Base-by-base conservation (phyloP, 2,888 invertebrate species). In the Apodemia mormo region DNA sequence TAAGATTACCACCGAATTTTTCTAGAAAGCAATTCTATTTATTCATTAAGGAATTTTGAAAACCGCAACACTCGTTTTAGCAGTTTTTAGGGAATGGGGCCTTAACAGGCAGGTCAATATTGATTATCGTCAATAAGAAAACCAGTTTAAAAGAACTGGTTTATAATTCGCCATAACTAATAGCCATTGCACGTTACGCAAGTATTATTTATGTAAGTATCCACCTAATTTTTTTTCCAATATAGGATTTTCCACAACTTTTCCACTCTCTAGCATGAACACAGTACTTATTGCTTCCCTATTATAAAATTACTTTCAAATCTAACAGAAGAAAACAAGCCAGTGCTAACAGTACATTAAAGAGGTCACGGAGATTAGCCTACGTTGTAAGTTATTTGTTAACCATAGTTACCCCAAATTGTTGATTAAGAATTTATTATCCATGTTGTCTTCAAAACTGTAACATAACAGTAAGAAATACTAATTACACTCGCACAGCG, bases 401-500 rank as follows among this genome's bases (percentile, higher is more conserved):
- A 66, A 67, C 64, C 65, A 68, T 40, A 75, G 82, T 86, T 85
- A 92, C 92, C 89, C 83, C 75, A 90, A 80, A 79, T 90, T 91
- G 72, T 92, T 90, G 52, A 92, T 80, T 75, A 92, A 87, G 75
- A 83, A 84, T 52, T 83, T 82, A 66, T 66, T 68, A 37, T 70
- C 69, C 68, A 74, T 72, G 67, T 70, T 68, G 68, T 71, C 71
- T 75, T 74, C 75, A 72, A 75, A 75, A 64, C 37, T 37, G n/a
- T 64, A 64, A 64, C 61, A 61, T n/a, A 33, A 33, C 70, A 70
- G 58, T 45, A 37, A 6, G 14, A 37, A 66, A 65, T 65, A 52
- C 9, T 37, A 22, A 43, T 67, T n/a, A 43, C 56, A 70, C 12
- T 49, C 66, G 54, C 65, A 66, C 66, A 10, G 49, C 37, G 33